Conservation (phyloP, 2,888 invertebrate species). For the Dione juno region DNA sequence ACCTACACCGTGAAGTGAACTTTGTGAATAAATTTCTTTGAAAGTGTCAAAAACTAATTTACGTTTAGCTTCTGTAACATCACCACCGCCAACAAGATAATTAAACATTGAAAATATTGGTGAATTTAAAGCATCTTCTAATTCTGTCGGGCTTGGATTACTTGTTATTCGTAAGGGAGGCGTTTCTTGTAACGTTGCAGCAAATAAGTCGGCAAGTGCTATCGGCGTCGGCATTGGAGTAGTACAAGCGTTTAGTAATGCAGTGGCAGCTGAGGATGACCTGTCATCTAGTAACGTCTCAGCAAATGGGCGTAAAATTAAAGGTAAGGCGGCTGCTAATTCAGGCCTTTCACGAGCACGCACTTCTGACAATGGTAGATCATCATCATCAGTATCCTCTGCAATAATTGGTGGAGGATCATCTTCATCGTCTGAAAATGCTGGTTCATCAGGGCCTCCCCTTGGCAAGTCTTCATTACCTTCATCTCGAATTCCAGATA, state of each 20-base stretch:
- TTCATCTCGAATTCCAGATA: conserved; percentile 78
- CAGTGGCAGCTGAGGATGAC: conserved; percentile 66
- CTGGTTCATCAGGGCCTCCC: conserved; percentile 86
- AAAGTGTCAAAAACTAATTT: conserved; percentile 91
- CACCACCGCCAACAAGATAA: conserved; percentile 87
- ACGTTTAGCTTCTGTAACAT: conserved; percentile 88
- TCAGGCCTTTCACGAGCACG: conserved; percentile 86
- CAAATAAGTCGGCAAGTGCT: conserved; percentile 75
- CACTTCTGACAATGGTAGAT: conserved; percentile 90
- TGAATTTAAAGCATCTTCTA: conserved; percentile 88
- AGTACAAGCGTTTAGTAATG: conserved; percentile 69
- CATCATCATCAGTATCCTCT: conserved; percentile 89
- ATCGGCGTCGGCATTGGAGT: conserved; percentile 70
- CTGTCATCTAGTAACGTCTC: conserved; percentile 78
- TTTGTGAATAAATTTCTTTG: conserved; percentile 89
- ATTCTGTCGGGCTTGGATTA: conserved; percentile 77
- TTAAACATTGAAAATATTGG: conserved; percentile 95
- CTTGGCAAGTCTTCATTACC: conserved; percentile 69
- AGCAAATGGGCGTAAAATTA: conserved; percentile 72
- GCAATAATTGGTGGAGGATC: conserved; percentile 78
- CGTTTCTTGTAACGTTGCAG: conserved; percentile 78
- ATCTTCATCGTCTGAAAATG: conserved; percentile 94
- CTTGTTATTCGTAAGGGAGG: conserved; percentile 77
- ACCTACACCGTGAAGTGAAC: conserved; percentile 88
- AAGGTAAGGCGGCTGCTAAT: conserved; percentile 74